Evolutionary conservation across 2,888 invertebrate species (phyloP).

Genomic region (Cybosia mesomella): DNA sequence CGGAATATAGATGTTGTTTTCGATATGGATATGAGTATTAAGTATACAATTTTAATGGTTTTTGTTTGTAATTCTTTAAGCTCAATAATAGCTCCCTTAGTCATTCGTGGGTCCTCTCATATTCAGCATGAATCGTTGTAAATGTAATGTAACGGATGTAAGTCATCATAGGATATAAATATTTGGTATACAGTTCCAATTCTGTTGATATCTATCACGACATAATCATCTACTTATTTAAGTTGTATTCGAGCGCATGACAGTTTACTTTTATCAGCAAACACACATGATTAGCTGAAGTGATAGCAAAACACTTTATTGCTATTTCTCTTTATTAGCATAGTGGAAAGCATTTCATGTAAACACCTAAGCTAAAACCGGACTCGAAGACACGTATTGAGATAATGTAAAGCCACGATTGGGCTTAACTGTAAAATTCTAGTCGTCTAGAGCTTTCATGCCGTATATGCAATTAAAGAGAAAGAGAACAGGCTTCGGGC

Average conservation of each 20-base stretch:
- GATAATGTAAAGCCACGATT: slow-evolving; percentile 6
- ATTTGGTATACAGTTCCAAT: not conserved
- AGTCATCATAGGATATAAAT: too few relatives aligned
- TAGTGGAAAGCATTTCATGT: not conserved
- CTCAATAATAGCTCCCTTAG: too few relatives aligned
- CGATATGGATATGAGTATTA: not conserved
- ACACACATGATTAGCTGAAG: not conserved
- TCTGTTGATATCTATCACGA: not conserved
- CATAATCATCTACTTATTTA: not conserved
- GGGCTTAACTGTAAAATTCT: not conserved
- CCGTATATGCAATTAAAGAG: not conserved
- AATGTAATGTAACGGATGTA: too few relatives aligned
- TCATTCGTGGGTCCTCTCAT: too few relatives aligned
- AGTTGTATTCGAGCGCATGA: not conserved
- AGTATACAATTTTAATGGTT: not conserved
- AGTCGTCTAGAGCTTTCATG: not conserved
- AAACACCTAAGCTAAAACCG: not conserved
- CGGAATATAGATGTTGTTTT: not conserved
- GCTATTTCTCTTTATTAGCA: slow-evolving; percentile 1
- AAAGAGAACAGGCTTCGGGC: slow-evolving; percentile 1
- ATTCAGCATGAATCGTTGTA: too few relatives aligned
- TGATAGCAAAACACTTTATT: not conserved
- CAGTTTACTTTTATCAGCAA: not conserved
- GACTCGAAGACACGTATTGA: slow-evolving; percentile 1
- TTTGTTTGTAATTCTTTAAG: not conserved